A percentile compares a stretch with the other conserved stretches of the same genome.
These are phyloP conservation scores for Megaleporinus macrocephalus DNA, from an alignment of 2,113 vertebrate species.

Conservation along the genomic window DNA sequence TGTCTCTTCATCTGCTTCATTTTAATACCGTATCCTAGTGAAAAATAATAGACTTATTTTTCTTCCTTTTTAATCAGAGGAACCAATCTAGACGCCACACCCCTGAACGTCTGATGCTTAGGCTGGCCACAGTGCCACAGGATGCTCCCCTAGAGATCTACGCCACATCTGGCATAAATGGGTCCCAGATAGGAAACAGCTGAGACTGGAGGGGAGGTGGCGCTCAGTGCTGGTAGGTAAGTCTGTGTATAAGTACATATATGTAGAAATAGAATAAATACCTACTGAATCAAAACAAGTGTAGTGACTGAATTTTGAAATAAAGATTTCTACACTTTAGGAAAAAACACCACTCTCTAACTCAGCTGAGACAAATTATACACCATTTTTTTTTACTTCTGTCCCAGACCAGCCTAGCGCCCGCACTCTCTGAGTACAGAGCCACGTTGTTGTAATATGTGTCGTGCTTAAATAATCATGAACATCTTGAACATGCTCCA, in stretches of 20 bases:
- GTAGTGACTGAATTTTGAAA: too few species aligned
- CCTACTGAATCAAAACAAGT: not conserved
- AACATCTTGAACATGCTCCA: too few species aligned
- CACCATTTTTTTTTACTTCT: too few species aligned
- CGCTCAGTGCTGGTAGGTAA: not conserved
- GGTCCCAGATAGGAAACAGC: constrained; percentile 25
- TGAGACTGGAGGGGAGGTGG: constrained; percentile 10
- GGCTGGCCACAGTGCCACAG: constrained; percentile 19
- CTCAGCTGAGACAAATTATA: too few species aligned
- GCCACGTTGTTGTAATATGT: too few species aligned
- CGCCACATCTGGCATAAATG: constrained; percentile 79
- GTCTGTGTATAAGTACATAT: not conserved
- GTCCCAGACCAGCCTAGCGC: too few species aligned
- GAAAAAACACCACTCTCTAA: too few species aligned
- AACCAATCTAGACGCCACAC: constrained; percentile 43
- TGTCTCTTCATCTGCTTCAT: not conserved
- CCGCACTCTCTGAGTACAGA: too few species aligned
- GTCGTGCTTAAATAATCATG: too few species aligned
- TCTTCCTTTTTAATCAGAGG: constrained; percentile 31
- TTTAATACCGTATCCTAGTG: not conserved
- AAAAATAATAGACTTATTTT: not conserved
- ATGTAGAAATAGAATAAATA: not conserved
- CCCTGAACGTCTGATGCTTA: constrained; percentile 30
- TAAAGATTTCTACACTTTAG: too few species aligned
- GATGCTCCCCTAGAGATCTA: constrained; percentile 34